Conservation (phyloP, 2,113 vertebrate genomes). For the Apteryx owenii region DNA sequence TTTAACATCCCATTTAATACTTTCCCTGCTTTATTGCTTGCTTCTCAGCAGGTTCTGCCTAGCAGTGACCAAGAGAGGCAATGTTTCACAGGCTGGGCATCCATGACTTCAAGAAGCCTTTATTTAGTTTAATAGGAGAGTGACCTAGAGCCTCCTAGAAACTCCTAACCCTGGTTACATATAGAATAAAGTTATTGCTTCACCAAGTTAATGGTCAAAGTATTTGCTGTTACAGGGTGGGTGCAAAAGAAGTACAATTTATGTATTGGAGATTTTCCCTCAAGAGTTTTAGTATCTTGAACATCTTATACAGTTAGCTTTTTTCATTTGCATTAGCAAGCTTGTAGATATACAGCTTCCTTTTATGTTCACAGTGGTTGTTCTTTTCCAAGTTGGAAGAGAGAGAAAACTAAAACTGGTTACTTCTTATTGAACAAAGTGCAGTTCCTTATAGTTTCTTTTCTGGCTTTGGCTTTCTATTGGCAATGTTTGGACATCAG, state of each 20-base stretch:
- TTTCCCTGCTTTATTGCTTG: neutral
- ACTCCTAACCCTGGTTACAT: neutral
- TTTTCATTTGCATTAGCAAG: no score
- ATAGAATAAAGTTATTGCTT: neutral
- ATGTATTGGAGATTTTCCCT: neutral
- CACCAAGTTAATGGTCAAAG: neutral
- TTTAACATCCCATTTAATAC: neutral
- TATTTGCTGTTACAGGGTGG: neutral
- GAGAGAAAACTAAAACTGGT: neutral
- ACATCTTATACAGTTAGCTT: no score
- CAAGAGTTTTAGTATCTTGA: neutral
- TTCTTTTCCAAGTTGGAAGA: neutral
- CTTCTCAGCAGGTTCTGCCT: neutral
- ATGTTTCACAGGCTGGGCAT: neutral
- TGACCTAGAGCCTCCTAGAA: neutral
- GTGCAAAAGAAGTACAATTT: neutral
- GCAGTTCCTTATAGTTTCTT: neutral
- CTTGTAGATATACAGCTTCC: neutral
- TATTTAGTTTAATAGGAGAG: neutral
- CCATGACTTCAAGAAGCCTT: neutral
- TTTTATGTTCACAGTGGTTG: accelerated
- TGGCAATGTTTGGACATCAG: neutral
- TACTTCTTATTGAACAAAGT: neutral
- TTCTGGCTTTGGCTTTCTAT: neutral
- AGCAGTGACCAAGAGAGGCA: neutral